Base-by-base conservation (phyloP, 1,140 invertebrate species). In the Lasioglossum baleicum region DNA sequence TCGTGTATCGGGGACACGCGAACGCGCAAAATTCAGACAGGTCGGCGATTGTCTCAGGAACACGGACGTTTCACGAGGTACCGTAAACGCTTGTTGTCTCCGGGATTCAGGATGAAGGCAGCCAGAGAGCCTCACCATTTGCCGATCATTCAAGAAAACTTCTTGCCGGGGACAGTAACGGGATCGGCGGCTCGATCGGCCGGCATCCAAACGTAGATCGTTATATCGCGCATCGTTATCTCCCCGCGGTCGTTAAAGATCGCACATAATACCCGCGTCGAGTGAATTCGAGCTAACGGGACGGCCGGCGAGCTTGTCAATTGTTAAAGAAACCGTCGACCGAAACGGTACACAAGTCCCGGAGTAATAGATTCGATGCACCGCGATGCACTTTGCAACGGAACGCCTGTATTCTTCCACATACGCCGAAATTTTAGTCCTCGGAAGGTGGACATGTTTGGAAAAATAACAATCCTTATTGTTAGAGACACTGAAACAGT, bases 221-320 rank as follows among this genome's bases (percentile, higher is more conserved):
- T 90, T 90, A 87, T 85, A 88, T 88, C 84, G 82, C 86, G 80
- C 81, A 81, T 90, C 88, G 88, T 91, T 91, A 91, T 92, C 88
- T 83, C 20, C 82, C 8, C 20, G 31, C 48, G 81, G 83, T 88
- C 87, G 86, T 83, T 79, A 82, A 69, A 77, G 75, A 85, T 82
- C 75, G 63, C 68, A 65, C 75, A 69, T 76, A 71, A 86, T 83
- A 74, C 68, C 58, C 60, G 80, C 22, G 78, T 80, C 85, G 70
- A 75, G 64, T 83, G 78, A 75, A 71, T 68, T 71, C 82, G 79
- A 81, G 60, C 60, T 87, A 89, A 88, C 85, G 83, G 88, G 66
- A 79, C 79, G 56, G n/a, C 22, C 22, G 48, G 13, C 44, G 56
- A 44, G 51, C 64, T 75, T 73, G 84, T 60, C 83, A 63, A 89